Percentiles rank a stretch among this genome's conserved stretches.
Evolutionary conservation across 2,113 vertebrate species (phyloP).

Genomic region (Regulus satrapa): DNA sequence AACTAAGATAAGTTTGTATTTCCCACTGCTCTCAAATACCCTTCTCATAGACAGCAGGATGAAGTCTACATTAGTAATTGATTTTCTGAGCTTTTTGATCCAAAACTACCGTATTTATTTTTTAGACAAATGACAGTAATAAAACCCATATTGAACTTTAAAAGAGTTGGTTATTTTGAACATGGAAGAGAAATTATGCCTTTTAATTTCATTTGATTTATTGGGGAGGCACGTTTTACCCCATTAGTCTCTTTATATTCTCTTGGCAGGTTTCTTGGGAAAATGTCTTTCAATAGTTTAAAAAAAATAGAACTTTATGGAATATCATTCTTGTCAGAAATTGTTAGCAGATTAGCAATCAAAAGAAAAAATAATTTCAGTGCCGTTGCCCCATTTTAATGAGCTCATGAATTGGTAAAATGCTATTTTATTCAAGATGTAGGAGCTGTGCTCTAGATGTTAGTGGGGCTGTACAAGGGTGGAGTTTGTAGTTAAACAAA

Average conservation of each 20-base stretch:
- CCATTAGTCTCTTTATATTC: not conserved
- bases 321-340: not conserved
- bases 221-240: not conserved
- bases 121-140: not conserved
- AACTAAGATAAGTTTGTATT: not conserved
- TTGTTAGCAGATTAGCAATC: not conserved
- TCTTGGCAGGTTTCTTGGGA: not conserved
- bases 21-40: not conserved
- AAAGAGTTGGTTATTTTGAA: not conserved
- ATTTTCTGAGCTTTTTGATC: not conserved
- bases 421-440: not conserved
- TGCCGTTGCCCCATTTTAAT: not conserved
- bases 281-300: not conserved
- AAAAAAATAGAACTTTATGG: not conserved
- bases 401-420: not conserved
- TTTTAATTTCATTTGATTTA: not conserved
- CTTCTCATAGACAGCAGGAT: not conserved
- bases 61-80: not conserved
- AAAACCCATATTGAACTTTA: not conserved
- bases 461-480: not conserved
- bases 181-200: not conserved
- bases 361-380: not conserved
- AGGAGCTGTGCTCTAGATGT: not conserved
- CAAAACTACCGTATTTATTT: not conserved
- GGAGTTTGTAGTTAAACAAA: not conserved